Conservation (phyloP, 2,888 invertebrate genomes). For the Parnassius mnemosyne region DNA sequence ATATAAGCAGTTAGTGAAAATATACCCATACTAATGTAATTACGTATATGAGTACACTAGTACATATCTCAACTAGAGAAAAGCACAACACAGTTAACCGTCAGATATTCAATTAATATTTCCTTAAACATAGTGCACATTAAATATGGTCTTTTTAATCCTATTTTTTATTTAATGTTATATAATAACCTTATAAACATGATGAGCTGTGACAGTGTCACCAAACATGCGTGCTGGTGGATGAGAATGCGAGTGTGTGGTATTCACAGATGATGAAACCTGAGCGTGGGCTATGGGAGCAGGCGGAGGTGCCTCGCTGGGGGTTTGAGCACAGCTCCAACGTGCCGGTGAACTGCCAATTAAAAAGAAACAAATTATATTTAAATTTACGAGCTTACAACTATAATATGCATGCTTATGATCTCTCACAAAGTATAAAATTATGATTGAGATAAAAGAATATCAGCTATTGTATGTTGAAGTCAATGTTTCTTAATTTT, state of each 20-base stretch:
- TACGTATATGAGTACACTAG: too few species aligned
- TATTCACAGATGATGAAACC: conserved; percentile 52
- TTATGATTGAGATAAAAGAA: too few species aligned
- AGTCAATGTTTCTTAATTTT: too few species aligned
- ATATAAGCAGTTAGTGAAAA: neutral
- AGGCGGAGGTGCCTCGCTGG: conserved; percentile 67
- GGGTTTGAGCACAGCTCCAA: conserved; percentile 70
- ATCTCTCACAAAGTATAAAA: too few species aligned
- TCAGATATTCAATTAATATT: too few species aligned
- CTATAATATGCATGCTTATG: neutral
- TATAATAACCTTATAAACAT: conserved; percentile 64
- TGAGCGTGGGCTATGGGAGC: conserved; percentile 72
- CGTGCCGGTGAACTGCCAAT: conserved; percentile 67
- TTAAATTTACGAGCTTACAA: too few species aligned
- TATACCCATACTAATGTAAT: neutral
- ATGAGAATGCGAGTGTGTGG: conserved; percentile 67
- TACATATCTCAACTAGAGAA: too few species aligned
- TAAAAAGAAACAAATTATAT: conserved; percentile 13
- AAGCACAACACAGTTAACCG: too few species aligned
- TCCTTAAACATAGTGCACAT: too few species aligned
- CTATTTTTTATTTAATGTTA: too few species aligned
- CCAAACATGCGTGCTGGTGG: conserved; percentile 87
- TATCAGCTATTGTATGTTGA: too few species aligned
- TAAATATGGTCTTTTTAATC: too few species aligned
- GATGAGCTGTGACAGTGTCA: conserved; percentile 81